phyloP scores from a whole-genome alignment of 1,140 invertebrate species.

The Drosophila cardini region DNA sequence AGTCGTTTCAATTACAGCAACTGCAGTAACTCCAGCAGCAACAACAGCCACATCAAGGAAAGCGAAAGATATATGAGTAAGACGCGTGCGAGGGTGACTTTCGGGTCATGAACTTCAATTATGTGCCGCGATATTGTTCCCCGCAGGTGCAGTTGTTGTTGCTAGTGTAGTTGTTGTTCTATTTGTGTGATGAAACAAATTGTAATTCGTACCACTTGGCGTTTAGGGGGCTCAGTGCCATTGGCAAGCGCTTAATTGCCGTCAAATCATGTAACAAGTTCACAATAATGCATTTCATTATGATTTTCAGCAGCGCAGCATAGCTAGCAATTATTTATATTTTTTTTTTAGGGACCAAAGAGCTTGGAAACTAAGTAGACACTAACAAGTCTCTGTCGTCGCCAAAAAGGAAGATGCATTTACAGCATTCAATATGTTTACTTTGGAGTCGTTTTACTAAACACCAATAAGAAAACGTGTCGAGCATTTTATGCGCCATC shows the following conservation, averaged over 20 bases:
- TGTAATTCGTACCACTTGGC: conserved; percentile 15
- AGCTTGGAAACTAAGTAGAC: neutral
- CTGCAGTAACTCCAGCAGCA: conserved; percentile 24
- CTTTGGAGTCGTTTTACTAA: conserved; percentile 20
- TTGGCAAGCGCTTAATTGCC: conserved; percentile 57
- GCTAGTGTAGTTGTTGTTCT: conserved; percentile 11
- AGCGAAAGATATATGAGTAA: conserved; percentile 28
- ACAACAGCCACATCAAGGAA: conserved; percentile 20
- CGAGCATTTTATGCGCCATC: neutral
- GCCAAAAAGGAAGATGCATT: conserved; percentile 27
- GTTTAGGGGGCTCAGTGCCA: conserved; percentile 28
- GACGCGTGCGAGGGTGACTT: conserved; percentile 50
- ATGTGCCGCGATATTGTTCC: conserved; percentile 41
- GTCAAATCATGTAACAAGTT: conserved; percentile 62
- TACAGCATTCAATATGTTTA: conserved; percentile 46
- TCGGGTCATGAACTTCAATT: conserved; percentile 81
- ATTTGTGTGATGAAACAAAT: neutral
- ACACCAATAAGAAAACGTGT: conserved; percentile 1
- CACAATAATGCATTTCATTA: conserved; percentile 66
- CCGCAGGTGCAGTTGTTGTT: conserved; percentile 37
- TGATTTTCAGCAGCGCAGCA: conserved; percentile 6
- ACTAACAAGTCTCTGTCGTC: conserved; percentile 19
- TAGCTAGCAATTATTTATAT: too few species aligned
- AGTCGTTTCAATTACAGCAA: conserved; percentile 34
- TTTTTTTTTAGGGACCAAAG: too few species aligned